A percentile compares a stretch with the other conserved stretches of the same genome.
These are phyloP conservation scores for Amphimallon solstitiale DNA, from an alignment of 2,888 invertebrate genomes.

Conservation along the genomic window DNA sequence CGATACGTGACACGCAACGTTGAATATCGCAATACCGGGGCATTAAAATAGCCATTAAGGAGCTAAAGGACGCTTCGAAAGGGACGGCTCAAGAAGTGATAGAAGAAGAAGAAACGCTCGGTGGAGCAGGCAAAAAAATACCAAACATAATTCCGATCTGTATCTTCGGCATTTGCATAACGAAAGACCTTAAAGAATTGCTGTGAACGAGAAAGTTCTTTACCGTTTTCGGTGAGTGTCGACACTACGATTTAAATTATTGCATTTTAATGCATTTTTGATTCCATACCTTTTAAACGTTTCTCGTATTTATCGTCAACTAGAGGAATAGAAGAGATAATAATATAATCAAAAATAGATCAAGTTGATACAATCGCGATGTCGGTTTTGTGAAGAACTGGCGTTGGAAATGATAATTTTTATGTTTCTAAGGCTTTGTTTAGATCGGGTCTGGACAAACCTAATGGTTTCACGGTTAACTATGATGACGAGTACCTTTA, in stretches of 20 bases:
- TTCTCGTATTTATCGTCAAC: too few relatives aligned
- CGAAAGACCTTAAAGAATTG: slow-evolving; percentile 23
- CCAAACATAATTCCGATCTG: slow-evolving; percentile 31
- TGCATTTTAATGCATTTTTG: slow-evolving; percentile 5
- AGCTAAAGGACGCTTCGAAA: slow-evolving; percentile 18
- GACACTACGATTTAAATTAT: slow-evolving; percentile 23
- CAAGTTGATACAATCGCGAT: too few relatives aligned
- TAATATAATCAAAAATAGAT: too few relatives aligned
- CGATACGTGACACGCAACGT: slow-evolving; percentile 53
- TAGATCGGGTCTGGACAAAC: too few relatives aligned
- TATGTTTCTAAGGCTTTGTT: too few relatives aligned
- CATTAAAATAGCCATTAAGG: slow-evolving; percentile 38
- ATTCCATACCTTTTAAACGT: too few relatives aligned
- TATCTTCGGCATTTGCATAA: slow-evolving; percentile 36
- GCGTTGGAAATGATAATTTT: too few relatives aligned
- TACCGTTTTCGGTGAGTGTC: slow-evolving; percentile 23
- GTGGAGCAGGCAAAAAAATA: slow-evolving; percentile 38
- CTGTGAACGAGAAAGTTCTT: slow-evolving; percentile 14
- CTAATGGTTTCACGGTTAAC: too few relatives aligned
- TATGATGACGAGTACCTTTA: too few relatives aligned
- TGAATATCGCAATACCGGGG: slow-evolving; percentile 38
- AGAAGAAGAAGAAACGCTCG: slow-evolving; percentile 37
- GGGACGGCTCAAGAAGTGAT: slow-evolving; percentile 29
- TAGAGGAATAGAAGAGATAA: too few relatives aligned
- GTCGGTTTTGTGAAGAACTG: too few relatives aligned